Evolutionary conservation across 1,140 invertebrate genomes (phyloP).

Genomic region (Dinothrombium tinctorium): DNA sequence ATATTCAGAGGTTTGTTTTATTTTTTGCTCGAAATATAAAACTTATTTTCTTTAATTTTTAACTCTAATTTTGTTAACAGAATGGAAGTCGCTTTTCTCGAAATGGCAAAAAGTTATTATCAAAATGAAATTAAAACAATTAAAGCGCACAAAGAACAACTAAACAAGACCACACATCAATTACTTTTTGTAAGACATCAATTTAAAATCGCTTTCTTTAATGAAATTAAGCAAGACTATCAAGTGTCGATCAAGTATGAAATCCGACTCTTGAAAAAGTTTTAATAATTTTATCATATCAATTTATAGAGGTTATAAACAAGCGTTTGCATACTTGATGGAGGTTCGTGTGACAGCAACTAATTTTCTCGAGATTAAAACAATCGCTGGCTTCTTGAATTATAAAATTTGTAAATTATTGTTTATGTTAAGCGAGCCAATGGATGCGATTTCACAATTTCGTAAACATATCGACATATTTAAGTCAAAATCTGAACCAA

Average conservation of each 20-base stretch:
- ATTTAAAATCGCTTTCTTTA: slow-evolving; percentile 90
- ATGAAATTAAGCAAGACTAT: slow-evolving; percentile 72
- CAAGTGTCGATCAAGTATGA: slow-evolving; percentile 62
- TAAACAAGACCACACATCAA: slow-evolving; percentile 75
- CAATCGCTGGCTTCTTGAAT: slow-evolving; percentile 78
- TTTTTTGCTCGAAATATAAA: not conserved
- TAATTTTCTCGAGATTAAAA: slow-evolving; percentile 77
- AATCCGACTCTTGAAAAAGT: slow-evolving; percentile 1
- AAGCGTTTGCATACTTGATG: slow-evolving; percentile 65
- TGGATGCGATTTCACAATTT: slow-evolving; percentile 83
- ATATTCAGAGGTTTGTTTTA: slow-evolving; percentile 3
- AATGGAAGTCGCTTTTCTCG: slow-evolving; percentile 75
- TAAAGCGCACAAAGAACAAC: slow-evolving; percentile 61
- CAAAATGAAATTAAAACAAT: slow-evolving; percentile 61
- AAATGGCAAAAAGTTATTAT: slow-evolving; percentile 77
- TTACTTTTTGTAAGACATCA: slow-evolving; percentile 81
- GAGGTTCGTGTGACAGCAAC: slow-evolving; percentile 66
- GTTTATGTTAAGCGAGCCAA: slow-evolving; percentile 60
- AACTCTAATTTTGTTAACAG: slow-evolving; percentile 20
- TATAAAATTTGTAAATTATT: slow-evolving; percentile 72
- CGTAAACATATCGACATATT: slow-evolving; percentile 71
- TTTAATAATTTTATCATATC: slow-evolving; percentile 1
- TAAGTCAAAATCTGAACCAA: slow-evolving; percentile 42
- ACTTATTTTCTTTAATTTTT: not conserved
- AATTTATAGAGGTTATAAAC: slow-evolving; percentile 55